Conservation (phyloP, 2,797 vertebrate genomes). For the Muscicapa comitata region DNA sequence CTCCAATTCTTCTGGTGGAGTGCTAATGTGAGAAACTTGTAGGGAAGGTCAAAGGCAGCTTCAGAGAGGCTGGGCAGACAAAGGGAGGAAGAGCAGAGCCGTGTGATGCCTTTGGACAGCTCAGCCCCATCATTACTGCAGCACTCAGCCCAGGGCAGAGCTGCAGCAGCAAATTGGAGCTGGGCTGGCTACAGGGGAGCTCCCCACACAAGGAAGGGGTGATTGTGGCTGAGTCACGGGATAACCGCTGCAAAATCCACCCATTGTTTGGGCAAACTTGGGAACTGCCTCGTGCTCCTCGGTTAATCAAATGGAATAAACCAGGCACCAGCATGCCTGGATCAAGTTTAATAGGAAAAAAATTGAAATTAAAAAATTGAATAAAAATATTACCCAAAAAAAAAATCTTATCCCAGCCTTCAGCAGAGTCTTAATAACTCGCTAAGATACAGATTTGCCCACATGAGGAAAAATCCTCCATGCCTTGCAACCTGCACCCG, state of each 20-base stretch:
- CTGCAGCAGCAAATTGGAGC: background rate
- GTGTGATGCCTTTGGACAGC: background rate
- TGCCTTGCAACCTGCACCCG: background rate
- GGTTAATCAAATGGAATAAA: background rate
- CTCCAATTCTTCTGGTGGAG: background rate
- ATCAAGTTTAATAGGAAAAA: background rate
- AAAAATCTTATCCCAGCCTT: background rate
- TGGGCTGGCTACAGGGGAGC: background rate
- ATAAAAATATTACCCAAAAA: background rate
- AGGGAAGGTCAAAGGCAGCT: background rate
- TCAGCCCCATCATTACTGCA: background rate
- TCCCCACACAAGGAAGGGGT: background rate
- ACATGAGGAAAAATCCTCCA: background rate
- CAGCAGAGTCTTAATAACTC: background rate
- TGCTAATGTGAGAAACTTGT: background rate
- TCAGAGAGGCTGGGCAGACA: background rate
- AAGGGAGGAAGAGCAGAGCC: background rate
- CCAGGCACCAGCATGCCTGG: background rate
- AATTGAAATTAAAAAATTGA: fast-evolving
- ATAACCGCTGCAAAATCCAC: background rate
- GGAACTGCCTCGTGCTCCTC: background rate
- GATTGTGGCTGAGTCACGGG: background rate
- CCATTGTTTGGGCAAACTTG: background rate
- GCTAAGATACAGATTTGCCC: background rate
- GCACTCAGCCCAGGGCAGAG: background rate